Evolutionary conservation across 1,140 invertebrate species (phyloP).

Genomic region (Grapholita molesta): DNA sequence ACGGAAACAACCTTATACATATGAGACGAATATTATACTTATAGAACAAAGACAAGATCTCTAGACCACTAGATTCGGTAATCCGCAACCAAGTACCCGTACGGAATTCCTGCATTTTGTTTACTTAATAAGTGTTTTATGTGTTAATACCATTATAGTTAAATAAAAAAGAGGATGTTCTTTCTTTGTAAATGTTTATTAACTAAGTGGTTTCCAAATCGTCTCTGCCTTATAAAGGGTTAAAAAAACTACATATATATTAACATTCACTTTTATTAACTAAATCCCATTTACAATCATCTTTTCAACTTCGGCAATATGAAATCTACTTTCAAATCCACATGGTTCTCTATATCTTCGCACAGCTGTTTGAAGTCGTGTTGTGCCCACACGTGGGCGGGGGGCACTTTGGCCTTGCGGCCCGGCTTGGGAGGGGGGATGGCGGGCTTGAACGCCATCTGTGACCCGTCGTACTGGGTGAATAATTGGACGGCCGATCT

Average conservation of each 20-base stretch:
- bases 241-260: constrained; percentile 15
- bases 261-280: constrained; percentile 18
- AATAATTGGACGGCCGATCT: constrained; percentile 74
- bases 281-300: constrained; percentile 1
- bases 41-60: too few species aligned
- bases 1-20: too few species aligned
- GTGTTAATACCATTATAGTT: too few species aligned
- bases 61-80: too few species aligned
- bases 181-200: too few species aligned
- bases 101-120: too few species aligned
- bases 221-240: too few species aligned
- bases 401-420: background rate
- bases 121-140: too few species aligned
- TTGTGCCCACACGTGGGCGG: constrained; percentile 45
- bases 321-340: constrained; percentile 27
- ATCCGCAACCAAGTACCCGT: too few species aligned
- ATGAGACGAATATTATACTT: too few species aligned
- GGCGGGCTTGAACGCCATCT: constrained; percentile 83
- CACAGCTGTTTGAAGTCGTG: constrained; percentile 37
- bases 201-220: too few species aligned
- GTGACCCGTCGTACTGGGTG: constrained; percentile 79
- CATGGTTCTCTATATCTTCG: constrained; percentile 33
- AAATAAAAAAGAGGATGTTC: too few species aligned
- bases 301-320: background rate
- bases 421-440: constrained; percentile 76